Evolutionary conservation across 2,113 vertebrate species (phyloP).

Genomic region (Neodon shergylaensis): DNA sequence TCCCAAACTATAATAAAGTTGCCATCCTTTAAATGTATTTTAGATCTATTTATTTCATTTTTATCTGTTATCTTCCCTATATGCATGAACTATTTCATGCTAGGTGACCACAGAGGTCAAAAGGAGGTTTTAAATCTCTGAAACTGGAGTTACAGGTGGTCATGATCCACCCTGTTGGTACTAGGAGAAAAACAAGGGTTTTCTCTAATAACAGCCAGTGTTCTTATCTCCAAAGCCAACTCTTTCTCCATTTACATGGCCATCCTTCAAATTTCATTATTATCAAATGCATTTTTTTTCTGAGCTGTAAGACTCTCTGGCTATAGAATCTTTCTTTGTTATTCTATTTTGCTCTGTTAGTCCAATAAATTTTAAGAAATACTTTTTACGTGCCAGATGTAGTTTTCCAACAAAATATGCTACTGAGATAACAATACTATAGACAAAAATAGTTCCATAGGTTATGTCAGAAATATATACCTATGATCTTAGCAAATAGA

Average conservation of each 20-base stretch:
- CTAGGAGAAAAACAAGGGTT: background rate
- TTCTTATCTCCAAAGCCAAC: background rate
- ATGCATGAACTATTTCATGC: background rate
- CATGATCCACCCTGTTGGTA: background rate
- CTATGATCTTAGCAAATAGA: background rate
- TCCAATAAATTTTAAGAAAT: background rate
- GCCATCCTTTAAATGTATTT: background rate
- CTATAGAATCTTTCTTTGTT: background rate
- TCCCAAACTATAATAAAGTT: background rate
- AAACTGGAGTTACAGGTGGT: background rate
- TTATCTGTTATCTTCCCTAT: background rate
- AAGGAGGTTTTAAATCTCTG: background rate
- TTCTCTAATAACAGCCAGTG: no score
- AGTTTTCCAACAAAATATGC: background rate
- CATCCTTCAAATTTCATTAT: background rate
- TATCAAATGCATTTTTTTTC: background rate
- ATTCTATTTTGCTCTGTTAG: background rate
- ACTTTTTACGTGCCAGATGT: background rate
- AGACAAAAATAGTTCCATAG: background rate
- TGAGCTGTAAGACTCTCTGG: background rate
- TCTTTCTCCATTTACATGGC: background rate
- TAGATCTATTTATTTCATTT: background rate
- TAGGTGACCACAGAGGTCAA: background rate
- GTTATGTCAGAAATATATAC: background rate
- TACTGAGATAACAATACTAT: background rate